These are phyloP conservation scores for Aptenodytes patagonicus DNA, from an alignment of 2,113 vertebrate species.

Conservation along the genomic window DNA sequence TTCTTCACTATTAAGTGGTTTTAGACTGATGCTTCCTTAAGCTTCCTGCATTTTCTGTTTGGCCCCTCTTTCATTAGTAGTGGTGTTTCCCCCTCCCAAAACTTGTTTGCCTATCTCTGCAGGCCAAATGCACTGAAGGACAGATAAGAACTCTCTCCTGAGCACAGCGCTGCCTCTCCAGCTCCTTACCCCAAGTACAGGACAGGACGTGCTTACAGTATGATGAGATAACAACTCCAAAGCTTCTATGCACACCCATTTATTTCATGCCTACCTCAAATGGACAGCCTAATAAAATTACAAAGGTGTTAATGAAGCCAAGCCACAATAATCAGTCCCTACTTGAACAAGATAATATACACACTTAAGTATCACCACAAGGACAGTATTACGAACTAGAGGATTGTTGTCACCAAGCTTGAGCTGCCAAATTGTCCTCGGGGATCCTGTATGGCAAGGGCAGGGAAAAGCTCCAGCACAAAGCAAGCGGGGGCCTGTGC, in stretches of 20 bases:
- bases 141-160: neutral
- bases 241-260: neutral
- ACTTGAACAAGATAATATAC: neutral
- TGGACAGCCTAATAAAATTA: neutral
- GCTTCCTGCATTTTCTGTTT: neutral
- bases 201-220: rapidly evolving
- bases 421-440: neutral
- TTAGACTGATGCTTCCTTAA: neutral
- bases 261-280: neutral
- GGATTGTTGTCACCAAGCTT: neutral
- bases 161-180: neutral
- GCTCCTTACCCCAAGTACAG: neutral
- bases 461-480: neutral
- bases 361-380: neutral
- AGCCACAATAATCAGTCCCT: neutral
- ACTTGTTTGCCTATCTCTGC: neutral
- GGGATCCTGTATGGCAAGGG: rapidly evolving
- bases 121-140: neutral
- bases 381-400: neutral
- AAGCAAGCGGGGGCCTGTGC: neutral
- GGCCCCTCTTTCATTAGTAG: neutral
- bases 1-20: neutral
- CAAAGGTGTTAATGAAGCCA: neutral
- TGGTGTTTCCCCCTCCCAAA: neutral
- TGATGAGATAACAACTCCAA: neutral